Evolutionary conservation across 2,797 vertebrate species (phyloP).

Genomic region (Gouania willdenowi): DNA sequence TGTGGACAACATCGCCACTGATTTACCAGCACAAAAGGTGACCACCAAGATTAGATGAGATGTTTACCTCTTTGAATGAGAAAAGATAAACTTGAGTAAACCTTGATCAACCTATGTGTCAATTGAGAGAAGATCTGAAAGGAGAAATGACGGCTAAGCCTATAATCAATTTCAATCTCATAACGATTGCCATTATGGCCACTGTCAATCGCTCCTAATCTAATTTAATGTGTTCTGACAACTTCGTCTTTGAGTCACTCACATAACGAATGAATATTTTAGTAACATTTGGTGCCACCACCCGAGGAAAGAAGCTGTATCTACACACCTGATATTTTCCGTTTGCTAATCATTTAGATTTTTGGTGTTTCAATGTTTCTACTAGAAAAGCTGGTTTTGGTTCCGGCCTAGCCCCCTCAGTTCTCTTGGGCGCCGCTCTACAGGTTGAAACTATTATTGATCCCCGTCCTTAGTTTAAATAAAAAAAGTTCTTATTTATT

Average conservation of each 20-base stretch:
- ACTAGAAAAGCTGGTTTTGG: too few species aligned
- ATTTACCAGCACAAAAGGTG: conserved; percentile 89
- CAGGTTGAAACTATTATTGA: conserved; percentile 28
- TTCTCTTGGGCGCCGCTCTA: too few species aligned
- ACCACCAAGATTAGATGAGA: too few species aligned
- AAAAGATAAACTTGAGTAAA: conserved; percentile 61
- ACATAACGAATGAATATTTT: conserved; percentile 17
- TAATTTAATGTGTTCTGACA: conserved; percentile 28
- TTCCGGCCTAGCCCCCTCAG: too few species aligned
- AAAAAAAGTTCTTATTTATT: too few species aligned
- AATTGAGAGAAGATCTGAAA: conserved; percentile 6
- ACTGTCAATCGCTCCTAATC: conserved; percentile 33
- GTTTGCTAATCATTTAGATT: conserved; percentile 7
- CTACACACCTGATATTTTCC: conserved; percentile 36
- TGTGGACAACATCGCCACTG: conserved; percentile 81
- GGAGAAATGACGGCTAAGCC: background rate
- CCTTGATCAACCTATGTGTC: conserved; percentile 30
- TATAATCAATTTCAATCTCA: background rate
- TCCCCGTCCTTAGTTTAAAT: too few species aligned
- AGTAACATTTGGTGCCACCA: conserved; percentile 45
- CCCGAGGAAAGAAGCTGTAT: conserved; percentile 47
- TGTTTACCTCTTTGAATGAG: conserved; percentile 64
- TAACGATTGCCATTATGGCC: background rate
- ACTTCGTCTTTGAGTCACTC: conserved; percentile 30
- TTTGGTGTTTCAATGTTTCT: too few species aligned